Conservation (phyloP, 2,888 invertebrate species). For the Coelogynopora nodosa region DNA sequence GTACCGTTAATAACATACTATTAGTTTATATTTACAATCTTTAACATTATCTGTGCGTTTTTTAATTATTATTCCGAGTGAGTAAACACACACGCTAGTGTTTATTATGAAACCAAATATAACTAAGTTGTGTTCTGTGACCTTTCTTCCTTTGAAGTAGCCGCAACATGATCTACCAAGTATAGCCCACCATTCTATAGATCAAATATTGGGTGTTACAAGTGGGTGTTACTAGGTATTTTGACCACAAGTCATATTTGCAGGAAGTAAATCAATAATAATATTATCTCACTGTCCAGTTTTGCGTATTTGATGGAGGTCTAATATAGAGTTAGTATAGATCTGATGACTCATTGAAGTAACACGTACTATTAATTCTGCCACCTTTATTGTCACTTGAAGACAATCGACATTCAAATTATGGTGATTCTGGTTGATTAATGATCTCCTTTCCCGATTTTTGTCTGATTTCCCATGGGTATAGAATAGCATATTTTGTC, state of each 20-base stretch:
- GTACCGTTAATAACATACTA: too few species aligned
- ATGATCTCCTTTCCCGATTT: neutral
- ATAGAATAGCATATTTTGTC: neutral
- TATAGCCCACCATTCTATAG: too few species aligned
- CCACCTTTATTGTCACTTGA: too few species aligned
- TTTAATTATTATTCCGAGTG: too few species aligned
- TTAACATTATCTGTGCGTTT: too few species aligned
- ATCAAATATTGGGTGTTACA: neutral
- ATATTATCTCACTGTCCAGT: neutral
- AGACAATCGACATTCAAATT: neutral
- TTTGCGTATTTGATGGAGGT: neutral
- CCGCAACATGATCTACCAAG: neutral
- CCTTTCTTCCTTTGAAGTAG: neutral
- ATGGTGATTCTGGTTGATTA: neutral
- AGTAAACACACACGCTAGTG: too few species aligned
- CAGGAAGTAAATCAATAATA: neutral
- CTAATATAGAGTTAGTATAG: neutral
- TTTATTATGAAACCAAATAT: neutral
- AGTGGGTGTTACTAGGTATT: neutral
- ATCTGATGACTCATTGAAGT: too few species aligned
- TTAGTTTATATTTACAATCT: too few species aligned
- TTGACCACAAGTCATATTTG: neutral
- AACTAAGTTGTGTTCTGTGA: neutral
- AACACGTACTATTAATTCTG: too few species aligned
- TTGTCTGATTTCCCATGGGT: conserved; percentile 10